A percentile compares a stretch with the other conserved stretches of the same genome.
Conservation (phyloP, 2,888 invertebrate species). For the Monopis laevigella region DNA sequence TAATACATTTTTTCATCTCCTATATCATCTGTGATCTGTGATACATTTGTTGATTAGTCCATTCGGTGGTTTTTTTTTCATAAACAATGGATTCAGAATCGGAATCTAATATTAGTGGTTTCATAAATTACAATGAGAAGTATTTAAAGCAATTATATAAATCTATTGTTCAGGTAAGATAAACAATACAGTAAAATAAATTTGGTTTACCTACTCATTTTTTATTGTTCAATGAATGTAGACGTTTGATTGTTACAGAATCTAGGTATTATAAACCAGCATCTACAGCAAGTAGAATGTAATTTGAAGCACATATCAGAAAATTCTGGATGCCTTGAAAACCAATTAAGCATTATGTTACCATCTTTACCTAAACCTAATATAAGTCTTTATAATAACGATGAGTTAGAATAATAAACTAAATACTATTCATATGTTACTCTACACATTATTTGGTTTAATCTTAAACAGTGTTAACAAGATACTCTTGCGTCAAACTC, state of each 20-base stretch:
- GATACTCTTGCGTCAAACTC: too few species aligned
- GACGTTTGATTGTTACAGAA: conserved; percentile 30
- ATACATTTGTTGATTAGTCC: too few species aligned
- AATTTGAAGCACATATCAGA: conserved; percentile 40
- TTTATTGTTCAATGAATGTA: too few species aligned
- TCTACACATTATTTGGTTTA: too few species aligned
- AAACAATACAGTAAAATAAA: background rate
- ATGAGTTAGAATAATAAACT: too few species aligned
- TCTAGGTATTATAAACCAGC: conserved; percentile 52
- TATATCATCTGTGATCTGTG: too few species aligned
- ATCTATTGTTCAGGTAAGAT: conserved; percentile 42
- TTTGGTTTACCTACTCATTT: too few species aligned
- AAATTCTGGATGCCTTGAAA: conserved; percentile 44
- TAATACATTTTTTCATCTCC: too few species aligned
- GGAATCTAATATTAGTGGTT: conserved; percentile 57
- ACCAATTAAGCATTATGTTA: conserved; percentile 37
- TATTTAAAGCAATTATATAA: conserved; percentile 41
- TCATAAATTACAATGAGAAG: conserved; percentile 46
- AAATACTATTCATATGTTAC: too few species aligned
- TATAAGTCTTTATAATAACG: too few species aligned
- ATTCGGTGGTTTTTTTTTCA: too few species aligned
- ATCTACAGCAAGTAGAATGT: conserved; percentile 44
- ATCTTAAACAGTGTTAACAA: too few species aligned
- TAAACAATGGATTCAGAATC: conserved; percentile 39
- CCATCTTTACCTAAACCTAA: conserved; percentile 42